Evolutionary conservation across 2,888 invertebrate genomes (phyloP).

Genomic region (Phengaris arion): DNA sequence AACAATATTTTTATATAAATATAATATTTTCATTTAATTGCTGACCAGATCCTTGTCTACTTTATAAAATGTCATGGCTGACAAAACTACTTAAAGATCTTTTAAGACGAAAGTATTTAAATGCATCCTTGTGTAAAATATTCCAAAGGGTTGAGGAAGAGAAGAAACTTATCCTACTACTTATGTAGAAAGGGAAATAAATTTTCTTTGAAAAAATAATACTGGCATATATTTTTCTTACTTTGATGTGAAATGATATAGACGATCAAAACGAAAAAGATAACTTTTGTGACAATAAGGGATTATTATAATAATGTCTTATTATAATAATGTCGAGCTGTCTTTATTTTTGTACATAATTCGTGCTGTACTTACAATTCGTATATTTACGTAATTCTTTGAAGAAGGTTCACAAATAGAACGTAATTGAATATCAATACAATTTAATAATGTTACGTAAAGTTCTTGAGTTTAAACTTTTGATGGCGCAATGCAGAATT

Average conservation of each 20-base stretch:
- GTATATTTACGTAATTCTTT: not conserved
- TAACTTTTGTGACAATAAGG: not conserved
- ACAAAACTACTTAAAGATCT: not conserved
- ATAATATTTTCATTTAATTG: not conserved
- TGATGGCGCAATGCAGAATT: conserved; percentile 61
- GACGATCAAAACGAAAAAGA: not conserved
- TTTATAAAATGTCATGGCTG: not conserved
- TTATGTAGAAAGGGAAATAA: not conserved
- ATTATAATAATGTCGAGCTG: not conserved
- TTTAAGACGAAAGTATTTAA: not conserved
- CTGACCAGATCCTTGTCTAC: not conserved
- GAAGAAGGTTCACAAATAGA: not conserved
- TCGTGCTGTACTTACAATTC: not conserved
- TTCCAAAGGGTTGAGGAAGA: not conserved
- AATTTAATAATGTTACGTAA: conserved; percentile 40
- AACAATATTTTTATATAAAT: no score
- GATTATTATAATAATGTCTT: not conserved
- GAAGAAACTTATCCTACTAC: not conserved
- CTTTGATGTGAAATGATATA: not conserved
- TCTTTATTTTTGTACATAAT: not conserved
- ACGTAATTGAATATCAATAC: not conserved
- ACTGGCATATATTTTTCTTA: not conserved
- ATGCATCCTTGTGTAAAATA: not conserved
- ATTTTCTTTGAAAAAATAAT: not conserved
- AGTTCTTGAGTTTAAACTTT: conserved; percentile 53